Evolutionary conservation across 2,888 invertebrate genomes (phyloP).

Genomic region (Pherbina coryleti): DNA sequence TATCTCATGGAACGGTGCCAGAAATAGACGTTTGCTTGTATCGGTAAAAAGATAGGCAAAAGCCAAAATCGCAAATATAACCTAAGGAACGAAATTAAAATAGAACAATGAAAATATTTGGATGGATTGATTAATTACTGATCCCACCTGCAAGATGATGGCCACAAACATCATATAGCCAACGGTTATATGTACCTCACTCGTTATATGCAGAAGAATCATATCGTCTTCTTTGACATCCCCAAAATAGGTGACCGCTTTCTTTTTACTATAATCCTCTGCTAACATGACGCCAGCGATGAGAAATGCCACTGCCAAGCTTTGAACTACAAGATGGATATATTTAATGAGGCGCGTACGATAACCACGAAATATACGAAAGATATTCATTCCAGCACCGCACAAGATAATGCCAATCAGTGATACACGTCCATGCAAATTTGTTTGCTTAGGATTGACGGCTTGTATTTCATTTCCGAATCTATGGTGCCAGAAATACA

Average conservation of each 20-base stretch:
- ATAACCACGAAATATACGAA: background rate
- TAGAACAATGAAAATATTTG: background rate
- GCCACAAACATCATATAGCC: constrained; percentile 1
- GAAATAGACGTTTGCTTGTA: background rate
- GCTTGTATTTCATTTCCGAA: too few relatives aligned
- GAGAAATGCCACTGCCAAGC: background rate
- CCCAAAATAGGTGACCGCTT: too few relatives aligned
- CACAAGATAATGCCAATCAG: background rate
- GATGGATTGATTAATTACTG: background rate
- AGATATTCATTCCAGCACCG: background rate
- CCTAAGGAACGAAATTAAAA: background rate
- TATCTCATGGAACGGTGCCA: constrained; percentile 16
- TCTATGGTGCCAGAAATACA: too few relatives aligned
- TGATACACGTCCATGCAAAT: background rate
- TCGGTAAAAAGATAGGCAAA: background rate
- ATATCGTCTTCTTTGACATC: too few relatives aligned
- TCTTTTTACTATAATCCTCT: background rate
- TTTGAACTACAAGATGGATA: background rate
- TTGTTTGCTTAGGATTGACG: too few relatives aligned
- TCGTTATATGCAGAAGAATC: background rate
- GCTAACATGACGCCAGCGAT: background rate
- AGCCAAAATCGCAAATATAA: background rate
- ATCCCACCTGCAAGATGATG: background rate
- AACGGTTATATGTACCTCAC: background rate
- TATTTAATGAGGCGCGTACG: constrained; percentile 6